Base-by-base conservation (phyloP, 2,888 invertebrate genomes). In the Zele albiditarsus region DNA sequence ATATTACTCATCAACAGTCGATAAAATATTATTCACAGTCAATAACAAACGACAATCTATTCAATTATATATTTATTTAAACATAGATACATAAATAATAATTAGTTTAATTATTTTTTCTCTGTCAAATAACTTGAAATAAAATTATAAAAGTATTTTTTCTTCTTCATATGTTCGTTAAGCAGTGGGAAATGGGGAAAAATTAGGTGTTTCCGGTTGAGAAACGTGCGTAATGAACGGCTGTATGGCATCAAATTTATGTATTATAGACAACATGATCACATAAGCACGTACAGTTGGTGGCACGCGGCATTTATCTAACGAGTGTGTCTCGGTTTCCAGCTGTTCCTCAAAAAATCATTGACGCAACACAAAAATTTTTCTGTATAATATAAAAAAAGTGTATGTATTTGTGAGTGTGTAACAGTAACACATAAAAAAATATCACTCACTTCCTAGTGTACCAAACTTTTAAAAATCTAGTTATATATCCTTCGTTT, bases 71-170 rank as follows among this genome's bases (percentile, higher is more conserved):
- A 8, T 6, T 8, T 31, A 6, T 31, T 8, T 31, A 2, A 6
- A 31, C 31, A 31, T 31, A 38, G 12, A 8, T 12, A n/a, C 62
- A 46, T 23, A 57, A 38, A 23, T 12, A 10, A 58, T 70, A 70
- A 74, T 77, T 72, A 65, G 75, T 16, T 73, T 63, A 74, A 75
- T 70, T 75, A 72, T 72, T 72, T 73, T 46, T 65, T n/a, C n/a
- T n/a, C n/a, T n/a, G n/a, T n/a, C n/a, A 53, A 57, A 65, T 42
- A 49, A 31, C 4, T 20, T 5, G 8, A 53, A 53, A 53, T 20
- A 20, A 53, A 53, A 6, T 12, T 73, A 49, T 66, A 46, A 67
- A 66, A 65, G 63, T 75, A 53, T 3, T 49, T 62, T n/a, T 58
- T 60, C 23, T 2, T 53, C 20, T 38, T 49, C 23, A 12, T 2